phyloP scores from a whole-genome alignment of 2,888 invertebrate genomes.

The Leucania comma region DNA sequence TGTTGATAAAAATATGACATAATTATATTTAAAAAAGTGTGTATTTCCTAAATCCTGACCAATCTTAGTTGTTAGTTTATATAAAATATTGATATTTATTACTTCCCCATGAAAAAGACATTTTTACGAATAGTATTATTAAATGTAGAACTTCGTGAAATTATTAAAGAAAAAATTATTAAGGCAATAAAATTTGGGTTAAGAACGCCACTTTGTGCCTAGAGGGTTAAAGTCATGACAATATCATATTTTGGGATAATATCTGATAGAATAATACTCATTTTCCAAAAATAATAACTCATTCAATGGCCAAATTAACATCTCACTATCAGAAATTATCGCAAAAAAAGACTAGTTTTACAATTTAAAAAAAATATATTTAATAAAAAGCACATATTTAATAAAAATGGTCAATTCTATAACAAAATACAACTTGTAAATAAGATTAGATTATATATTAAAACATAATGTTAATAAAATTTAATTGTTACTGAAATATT shows the following conservation, averaged over 20 bases:
- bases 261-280: slow-evolving; percentile 70
- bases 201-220: slow-evolving; percentile 89
- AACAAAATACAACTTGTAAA: slow-evolving; percentile 84
- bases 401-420: slow-evolving; percentile 87
- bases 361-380: slow-evolving; percentile 76
- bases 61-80: slow-evolving; percentile 87
- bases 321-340: slow-evolving; percentile 75
- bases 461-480: slow-evolving; percentile 82
- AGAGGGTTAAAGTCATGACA: slow-evolving; percentile 81
- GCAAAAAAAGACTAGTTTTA: slow-evolving; percentile 72
- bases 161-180: slow-evolving; percentile 63
- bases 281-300: slow-evolving; percentile 44
- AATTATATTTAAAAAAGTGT: slow-evolving; percentile 79
- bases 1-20: slow-evolving; percentile 66
- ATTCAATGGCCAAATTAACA: slow-evolving; percentile 40
- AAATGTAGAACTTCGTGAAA: slow-evolving; percentile 88
- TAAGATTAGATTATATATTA: slow-evolving; percentile 86
- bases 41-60: slow-evolving; percentile 89
- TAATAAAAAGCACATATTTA: slow-evolving; percentile 79
- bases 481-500: slow-evolving; percentile 85
- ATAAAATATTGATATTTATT: slow-evolving; percentile 88
- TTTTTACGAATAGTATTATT: slow-evolving; percentile 91
- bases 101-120: slow-evolving; percentile 88
- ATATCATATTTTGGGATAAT: slow-evolving; percentile 79
- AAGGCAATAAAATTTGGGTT: slow-evolving; percentile 88